These are phyloP conservation scores for Hydrolagus affinis DNA, from an alignment of 2,113 vertebrate species.

Conservation along the genomic window DNA sequence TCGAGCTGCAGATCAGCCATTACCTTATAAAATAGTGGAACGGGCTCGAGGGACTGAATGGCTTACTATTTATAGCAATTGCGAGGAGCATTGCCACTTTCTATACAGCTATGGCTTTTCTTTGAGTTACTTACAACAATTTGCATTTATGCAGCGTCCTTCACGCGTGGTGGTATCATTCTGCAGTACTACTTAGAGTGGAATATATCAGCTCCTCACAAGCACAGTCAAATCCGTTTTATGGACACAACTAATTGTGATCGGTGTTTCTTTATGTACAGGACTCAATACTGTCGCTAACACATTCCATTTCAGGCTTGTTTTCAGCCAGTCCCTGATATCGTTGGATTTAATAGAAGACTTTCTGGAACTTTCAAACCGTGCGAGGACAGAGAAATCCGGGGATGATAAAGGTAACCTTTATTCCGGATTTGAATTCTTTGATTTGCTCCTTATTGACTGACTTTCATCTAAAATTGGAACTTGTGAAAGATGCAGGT, in stretches of 20 bases:
- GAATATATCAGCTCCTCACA: not conserved
- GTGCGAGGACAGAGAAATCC: slow-evolving; percentile 72
- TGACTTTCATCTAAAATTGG: not conserved
- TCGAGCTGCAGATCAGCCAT: too few relatives aligned
- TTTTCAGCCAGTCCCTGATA: slow-evolving; percentile 97
- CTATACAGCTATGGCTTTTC: too few relatives aligned
- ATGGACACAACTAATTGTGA: not conserved
- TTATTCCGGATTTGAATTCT: not conserved
- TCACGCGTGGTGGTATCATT: too few relatives aligned
- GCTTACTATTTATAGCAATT: too few relatives aligned
- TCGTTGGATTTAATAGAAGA: slow-evolving; percentile 97
- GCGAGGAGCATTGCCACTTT: too few relatives aligned
- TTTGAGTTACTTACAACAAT: too few relatives aligned
- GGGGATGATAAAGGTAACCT: slow-evolving; percentile 83
- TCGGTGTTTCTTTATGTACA: not conserved
- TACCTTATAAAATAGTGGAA: too few relatives aligned
- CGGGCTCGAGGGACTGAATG: too few relatives aligned
- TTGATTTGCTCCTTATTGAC: not conserved
- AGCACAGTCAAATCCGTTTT: not conserved
- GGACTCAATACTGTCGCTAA: slow-evolving; percentile 26
- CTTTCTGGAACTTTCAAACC: slow-evolving; percentile 83
- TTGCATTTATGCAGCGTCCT: too few relatives aligned
- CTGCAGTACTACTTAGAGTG: not conserved
- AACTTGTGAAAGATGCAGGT: not conserved
- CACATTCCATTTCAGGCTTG: slow-evolving; percentile 63